Base-by-base conservation (phyloP, 2,797 vertebrate species). In the Hafferia zeledoni region DNA sequence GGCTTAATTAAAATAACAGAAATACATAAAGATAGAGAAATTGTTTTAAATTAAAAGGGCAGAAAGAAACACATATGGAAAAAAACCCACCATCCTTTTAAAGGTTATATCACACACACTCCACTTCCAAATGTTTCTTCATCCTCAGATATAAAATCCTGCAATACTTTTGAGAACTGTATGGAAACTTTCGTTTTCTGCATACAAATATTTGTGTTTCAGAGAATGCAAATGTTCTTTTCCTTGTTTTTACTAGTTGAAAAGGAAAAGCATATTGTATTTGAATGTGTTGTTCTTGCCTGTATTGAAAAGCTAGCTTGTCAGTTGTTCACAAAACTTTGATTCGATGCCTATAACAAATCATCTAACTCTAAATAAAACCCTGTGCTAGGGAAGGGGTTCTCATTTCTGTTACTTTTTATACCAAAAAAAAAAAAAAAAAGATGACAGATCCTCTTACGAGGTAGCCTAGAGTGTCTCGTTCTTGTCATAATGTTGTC, bases 401-500 rank as follows among this genome's bases (percentile, higher is more conserved):
- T 92, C 47, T 89, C 68, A 72, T 68, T 79, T 78, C 77, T 68
- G 65, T 60, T 84, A 89, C 24, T 94, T 97, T 89, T 93, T 89
- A 87, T 79, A 71, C 4, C 20, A 44, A 95, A 72, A 63, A 24
- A 44, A 95, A 72, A 63, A 94, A 47, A 60, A 77, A 3, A 89
- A 3, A 93, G n/a, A 95, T 95, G 90, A 94, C 89, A 97, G 76
- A 96, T 96, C 82, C 69, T 96, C 96, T 94, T 85, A 93, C 89
- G 87, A 97, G 94, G 89, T 96, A 98, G 91, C 95, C 95, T 87
- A 69, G 93, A 95, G 86, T 97, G 96, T 96, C 87, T 96, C 97
- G 87, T 96, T 95, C 92, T 97, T 98, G 96, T 97, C 97, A 97
- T 93, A 97, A 97, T 97, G 97, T 97, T 98, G 97, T 98, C 97